Evolutionary conservation across 2,113 vertebrate genomes (phyloP).

Genomic region (Lynx canadensis): DNA sequence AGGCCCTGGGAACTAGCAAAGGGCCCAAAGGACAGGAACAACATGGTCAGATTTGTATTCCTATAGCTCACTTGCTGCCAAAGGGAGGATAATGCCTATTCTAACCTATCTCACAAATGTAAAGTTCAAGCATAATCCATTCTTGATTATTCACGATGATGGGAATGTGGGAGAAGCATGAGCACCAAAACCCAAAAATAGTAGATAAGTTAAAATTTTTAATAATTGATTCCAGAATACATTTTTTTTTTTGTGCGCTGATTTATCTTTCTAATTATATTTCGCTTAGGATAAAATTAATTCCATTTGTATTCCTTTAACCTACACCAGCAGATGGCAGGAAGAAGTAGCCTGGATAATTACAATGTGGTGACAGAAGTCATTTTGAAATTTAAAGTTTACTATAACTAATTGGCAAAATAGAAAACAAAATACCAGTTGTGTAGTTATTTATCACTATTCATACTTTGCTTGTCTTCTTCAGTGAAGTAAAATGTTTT

Average conservation of each 20-base stretch:
- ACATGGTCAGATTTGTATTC: neutral
- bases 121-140: neutral
- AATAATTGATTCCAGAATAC: constrained; percentile 65
- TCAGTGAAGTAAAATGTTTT: neutral
- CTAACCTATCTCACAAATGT: neutral
- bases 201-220: constrained; percentile 55
- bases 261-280: constrained; percentile 72
- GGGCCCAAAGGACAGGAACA: neutral
- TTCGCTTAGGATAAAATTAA: constrained; percentile 71
- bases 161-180: neutral
- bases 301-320: constrained; percentile 70
- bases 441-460: constrained; percentile 43
- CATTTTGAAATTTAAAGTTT: constrained; percentile 75
- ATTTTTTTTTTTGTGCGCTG: constrained; percentile 52
- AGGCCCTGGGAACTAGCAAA: neutral
- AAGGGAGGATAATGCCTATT: neutral
- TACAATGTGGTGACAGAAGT: constrained; percentile 71
- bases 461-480: neutral
- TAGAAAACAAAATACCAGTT: constrained; percentile 59
- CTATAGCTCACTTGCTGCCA: neutral
- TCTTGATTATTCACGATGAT: constrained; percentile 52
- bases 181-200: constrained; percentile 54
- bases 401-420: constrained; percentile 67
- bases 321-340: constrained; percentile 71
- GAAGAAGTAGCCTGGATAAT: constrained; percentile 72